Evolutionary conservation across 2,888 invertebrate species (phyloP), one percentile per base, ranked within the genome.

Genomic region (Gonocerus acuteangulatus): DNA sequence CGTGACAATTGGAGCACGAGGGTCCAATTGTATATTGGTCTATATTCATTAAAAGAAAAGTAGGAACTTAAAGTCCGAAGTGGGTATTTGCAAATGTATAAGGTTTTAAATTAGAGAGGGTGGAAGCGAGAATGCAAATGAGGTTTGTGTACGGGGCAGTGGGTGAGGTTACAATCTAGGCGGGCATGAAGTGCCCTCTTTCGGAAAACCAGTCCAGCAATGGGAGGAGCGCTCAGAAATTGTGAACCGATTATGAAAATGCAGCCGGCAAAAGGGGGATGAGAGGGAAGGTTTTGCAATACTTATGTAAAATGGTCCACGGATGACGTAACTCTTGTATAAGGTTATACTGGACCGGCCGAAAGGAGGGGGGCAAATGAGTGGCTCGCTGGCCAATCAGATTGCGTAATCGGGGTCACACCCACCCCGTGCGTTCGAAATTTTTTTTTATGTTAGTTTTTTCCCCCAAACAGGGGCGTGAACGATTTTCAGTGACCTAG

Each of bases 241-340:
- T 21, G 42, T 18, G 27, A 27, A 27, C 21, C 15, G 54, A 42
- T 39, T 54, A 42, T 42, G 42, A 54, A 39, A 36, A 34, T 51
- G 19, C 21, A 34, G 21, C 13, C 19, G 36, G 23, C 32, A 45
- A 19, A 16, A 19, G 32, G 57, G 57, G 45, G 45, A 47, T 52
- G 60, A 23, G 44, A 47, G 51, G 21, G 7, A 22, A 61, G 34
- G 47, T 61, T 51, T 45, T 45, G 48, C 61, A 61, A 54, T 54
- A 45, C 42, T 61, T 61, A 61, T 54, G 54, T 61, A 61, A 54
- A 61, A 48, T 36, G 36, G 52, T 47, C 52, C 54, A 52, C n/a
- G 21, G 19, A 49, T 61, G 54, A 61, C 34, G 61, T 61, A 61
- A 61, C 27, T 34, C 45, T 60, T 60, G 60, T 51, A 51, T 60